phyloP scores from a whole-genome alignment of 2,888 invertebrate genomes.

The Merodon equestris region DNA sequence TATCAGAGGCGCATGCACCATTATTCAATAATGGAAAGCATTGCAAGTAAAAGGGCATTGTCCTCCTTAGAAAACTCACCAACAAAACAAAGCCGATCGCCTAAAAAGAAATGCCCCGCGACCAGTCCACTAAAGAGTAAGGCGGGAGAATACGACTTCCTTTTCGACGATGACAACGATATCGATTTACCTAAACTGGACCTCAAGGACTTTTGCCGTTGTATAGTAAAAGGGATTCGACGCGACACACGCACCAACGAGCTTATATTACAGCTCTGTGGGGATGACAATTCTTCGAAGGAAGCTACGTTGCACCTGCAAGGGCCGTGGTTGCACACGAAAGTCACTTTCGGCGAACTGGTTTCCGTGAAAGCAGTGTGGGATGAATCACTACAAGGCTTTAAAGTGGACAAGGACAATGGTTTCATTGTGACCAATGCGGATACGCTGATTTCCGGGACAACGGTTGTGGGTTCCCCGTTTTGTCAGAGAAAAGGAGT shows the following conservation, averaged over 20 bases:
- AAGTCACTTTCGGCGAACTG: conserved; percentile 70
- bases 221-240: conserved; percentile 72
- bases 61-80: conserved; percentile 62
- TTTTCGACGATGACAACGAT: conserved; percentile 72
- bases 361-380: conserved; percentile 74
- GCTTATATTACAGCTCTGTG: conserved; percentile 71
- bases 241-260: too few relatives aligned
- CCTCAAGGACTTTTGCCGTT: conserved; percentile 76
- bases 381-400: conserved; percentile 71
- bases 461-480: conserved; percentile 89
- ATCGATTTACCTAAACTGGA: conserved; percentile 73
- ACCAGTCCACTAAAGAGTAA: not conserved
- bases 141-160: conserved; percentile 71
- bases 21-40: conserved; percentile 23
- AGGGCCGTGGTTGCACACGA: conserved; percentile 75
- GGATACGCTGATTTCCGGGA: conserved; percentile 90
- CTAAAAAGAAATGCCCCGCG: conserved; percentile 56
- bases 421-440: conserved; percentile 90
- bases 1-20: too few relatives aligned
- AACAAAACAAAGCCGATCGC: conserved; percentile 25
- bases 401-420: conserved; percentile 74
- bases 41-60: conserved; percentile 55
- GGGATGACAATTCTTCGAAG: conserved; percentile 28
- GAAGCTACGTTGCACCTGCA: conserved; percentile 72
- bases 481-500: conserved; percentile 91